Conservation (phyloP, 2,113 vertebrate genomes). For the Urocolius indicus region DNA sequence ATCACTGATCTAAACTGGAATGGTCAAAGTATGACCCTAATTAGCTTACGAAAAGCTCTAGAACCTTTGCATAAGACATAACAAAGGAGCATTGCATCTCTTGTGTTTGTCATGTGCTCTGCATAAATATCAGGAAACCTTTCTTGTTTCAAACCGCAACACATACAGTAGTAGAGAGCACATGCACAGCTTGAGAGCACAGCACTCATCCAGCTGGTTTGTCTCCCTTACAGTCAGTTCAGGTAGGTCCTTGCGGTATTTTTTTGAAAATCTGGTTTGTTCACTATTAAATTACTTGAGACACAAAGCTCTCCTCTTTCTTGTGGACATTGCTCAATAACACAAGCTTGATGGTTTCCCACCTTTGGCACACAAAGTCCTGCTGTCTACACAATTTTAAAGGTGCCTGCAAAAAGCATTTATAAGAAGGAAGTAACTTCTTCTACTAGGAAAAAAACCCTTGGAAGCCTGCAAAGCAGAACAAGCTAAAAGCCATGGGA, state of each 20-base stretch:
- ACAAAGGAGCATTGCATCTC: neutral
- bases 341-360: neutral
- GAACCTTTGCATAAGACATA: neutral
- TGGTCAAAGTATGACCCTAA: neutral
- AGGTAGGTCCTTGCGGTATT: neutral
- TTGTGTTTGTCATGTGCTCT: neutral
- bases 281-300: neutral
- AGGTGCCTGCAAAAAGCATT: neutral
- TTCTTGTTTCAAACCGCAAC: neutral
- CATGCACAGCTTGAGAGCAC: neutral
- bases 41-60: neutral
- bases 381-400: neutral
- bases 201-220: neutral
- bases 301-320: neutral
- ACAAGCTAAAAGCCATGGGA: neutral
- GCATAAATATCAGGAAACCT: neutral
- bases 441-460: neutral
- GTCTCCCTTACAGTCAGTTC: neutral
- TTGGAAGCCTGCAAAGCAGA: neutral
- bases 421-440: neutral
- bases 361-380: neutral
- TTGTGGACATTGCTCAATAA: neutral
- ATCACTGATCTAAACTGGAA: neutral
- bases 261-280: neutral
- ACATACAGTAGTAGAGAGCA: neutral